Conservation (phyloP, 1,140 invertebrate species). For the Cydia amplana region DNA sequence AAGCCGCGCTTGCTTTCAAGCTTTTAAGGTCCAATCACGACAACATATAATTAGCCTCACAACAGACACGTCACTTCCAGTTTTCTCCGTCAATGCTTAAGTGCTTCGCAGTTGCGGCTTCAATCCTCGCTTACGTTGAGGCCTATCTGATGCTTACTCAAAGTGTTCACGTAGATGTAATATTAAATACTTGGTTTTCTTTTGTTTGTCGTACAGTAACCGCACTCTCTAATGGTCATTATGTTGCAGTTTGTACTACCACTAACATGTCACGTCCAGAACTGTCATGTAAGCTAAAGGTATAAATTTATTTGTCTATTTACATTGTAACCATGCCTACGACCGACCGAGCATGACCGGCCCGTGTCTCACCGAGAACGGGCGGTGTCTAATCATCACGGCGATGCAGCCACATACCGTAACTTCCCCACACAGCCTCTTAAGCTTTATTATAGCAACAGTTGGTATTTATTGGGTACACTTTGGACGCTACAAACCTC, state of each 20-base stretch:
- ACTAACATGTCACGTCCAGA: constrained; percentile 80
- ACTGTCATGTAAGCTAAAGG: constrained; percentile 80
- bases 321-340: constrained; percentile 71
- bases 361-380: constrained; percentile 56
- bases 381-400: constrained; percentile 58
- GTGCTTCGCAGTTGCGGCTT: constrained; percentile 74
- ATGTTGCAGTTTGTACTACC: constrained; percentile 80
- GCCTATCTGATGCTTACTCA: constrained; percentile 73
- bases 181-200: constrained; percentile 74
- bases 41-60: background rate
- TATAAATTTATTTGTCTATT: constrained; percentile 78
- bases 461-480: constrained; percentile 77
- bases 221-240: constrained; percentile 79
- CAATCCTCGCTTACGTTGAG: constrained; percentile 74
- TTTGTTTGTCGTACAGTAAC: constrained; percentile 79
- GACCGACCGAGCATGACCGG: constrained; percentile 66
- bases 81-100: constrained; percentile 67
- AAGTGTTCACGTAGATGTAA: constrained; percentile 77
- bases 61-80: constrained; percentile 60
- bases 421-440: constrained; percentile 72
- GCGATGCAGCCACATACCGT: constrained; percentile 67
- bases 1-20: background rate
- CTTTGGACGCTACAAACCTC: constrained; percentile 76
- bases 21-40: constrained; percentile 1
- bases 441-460: constrained; percentile 74